phyloP scores from a whole-genome alignment of 2,888 invertebrate species.

The Morpho deidamia region DNA sequence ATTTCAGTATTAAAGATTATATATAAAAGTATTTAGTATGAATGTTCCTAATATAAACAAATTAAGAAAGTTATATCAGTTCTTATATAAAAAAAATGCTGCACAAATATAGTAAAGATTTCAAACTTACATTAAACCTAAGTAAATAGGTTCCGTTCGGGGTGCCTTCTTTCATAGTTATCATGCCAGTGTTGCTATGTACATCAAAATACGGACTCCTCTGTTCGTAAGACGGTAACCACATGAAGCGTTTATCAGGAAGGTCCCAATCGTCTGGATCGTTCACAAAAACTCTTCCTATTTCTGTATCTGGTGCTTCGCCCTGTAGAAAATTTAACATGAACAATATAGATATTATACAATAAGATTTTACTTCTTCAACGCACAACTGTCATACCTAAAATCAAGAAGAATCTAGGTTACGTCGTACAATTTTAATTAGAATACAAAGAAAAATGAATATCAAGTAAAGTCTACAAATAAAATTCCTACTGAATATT shows the following conservation, averaged over 20 bases:
- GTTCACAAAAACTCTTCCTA: constrained; percentile 95
- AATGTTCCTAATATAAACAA: neutral
- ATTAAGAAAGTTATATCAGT: neutral
- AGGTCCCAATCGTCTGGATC: constrained; percentile 99
- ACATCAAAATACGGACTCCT: constrained; percentile 84
- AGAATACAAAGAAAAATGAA: no score
- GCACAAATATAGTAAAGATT: no score
- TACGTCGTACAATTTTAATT: no score
- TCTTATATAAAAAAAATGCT: no score
- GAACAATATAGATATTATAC: no score
- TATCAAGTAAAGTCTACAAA: no score
- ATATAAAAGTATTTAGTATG: no score
- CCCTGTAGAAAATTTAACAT: constrained; percentile 67
- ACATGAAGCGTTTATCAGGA: constrained; percentile 91
- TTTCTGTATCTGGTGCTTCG: constrained; percentile 86
- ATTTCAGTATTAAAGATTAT: no score
- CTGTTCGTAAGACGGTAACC: constrained; percentile 75
- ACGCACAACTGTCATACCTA: no score
- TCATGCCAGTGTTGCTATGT: constrained; percentile 88
- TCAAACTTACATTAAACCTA: constrained; percentile 80
- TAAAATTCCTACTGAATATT: no score
- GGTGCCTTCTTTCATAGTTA: constrained; percentile 89
- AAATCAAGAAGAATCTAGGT: no score
- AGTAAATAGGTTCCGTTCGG: constrained; percentile 86
- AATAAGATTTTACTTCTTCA: no score